A percentile compares a stretch with the other conserved stretches of the same genome.
Conservation (phyloP, 2,888 invertebrate genomes). For the Pandemis cinnamomeana region DNA sequence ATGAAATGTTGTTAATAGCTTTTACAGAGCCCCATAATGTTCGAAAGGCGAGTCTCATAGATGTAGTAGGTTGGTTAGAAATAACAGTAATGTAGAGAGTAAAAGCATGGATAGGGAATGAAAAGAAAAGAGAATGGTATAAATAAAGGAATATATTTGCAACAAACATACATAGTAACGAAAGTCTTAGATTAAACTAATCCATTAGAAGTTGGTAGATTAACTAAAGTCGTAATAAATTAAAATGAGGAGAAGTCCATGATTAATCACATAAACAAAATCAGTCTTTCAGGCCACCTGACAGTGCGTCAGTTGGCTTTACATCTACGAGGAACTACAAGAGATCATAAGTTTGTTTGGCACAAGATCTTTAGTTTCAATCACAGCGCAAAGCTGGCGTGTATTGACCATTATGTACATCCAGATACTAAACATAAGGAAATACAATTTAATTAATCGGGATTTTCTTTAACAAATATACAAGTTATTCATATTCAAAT, state of each 20-base stretch:
- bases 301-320: constrained; percentile 54
- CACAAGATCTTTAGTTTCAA: constrained; percentile 50
- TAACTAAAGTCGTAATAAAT: constrained; percentile 64
- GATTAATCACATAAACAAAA: constrained; percentile 67
- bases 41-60: constrained; percentile 69
- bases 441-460: constrained; percentile 33
- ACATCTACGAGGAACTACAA: constrained; percentile 72
- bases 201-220: constrained; percentile 57
- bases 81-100: constrained; percentile 63
- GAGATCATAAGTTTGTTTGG: constrained; percentile 70
- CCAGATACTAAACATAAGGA: constrained; percentile 29
- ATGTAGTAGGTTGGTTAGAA: constrained; percentile 67
- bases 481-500: constrained; percentile 37
- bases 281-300: constrained; percentile 71
- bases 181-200: constrained; percentile 72
- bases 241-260: constrained; percentile 65
- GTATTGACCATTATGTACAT: constrained; percentile 34
- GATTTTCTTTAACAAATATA: constrained; percentile 30
- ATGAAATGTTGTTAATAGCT: constrained; percentile 74
- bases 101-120: constrained; percentile 81
- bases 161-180: constrained; percentile 82
- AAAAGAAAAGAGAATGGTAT: constrained; percentile 82
- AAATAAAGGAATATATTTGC: constrained; percentile 84
- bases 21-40: constrained; percentile 74
- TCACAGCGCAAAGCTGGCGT: constrained; percentile 21